phyloP scores from a whole-genome alignment of 2,797 vertebrate genomes.

The Chanos chanos region DNA sequence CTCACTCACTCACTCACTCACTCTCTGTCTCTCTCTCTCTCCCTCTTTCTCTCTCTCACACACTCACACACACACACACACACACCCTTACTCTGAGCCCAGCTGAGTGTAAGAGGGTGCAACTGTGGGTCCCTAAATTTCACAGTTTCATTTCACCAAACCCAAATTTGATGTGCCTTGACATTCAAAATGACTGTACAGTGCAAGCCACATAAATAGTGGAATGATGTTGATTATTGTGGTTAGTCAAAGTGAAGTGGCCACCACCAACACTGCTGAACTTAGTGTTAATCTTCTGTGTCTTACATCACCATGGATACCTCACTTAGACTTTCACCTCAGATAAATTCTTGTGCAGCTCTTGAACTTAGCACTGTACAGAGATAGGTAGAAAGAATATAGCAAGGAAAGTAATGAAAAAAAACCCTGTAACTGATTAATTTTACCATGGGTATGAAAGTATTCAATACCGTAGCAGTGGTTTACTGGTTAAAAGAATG shows the following conservation, averaged over 20 bases:
- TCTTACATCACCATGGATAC: conserved; percentile 44
- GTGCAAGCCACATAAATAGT: too few species aligned
- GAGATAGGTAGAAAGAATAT: neutral
- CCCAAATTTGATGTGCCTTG: too few species aligned
- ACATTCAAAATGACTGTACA: too few species aligned
- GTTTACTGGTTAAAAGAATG: neutral
- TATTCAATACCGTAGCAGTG: conserved; percentile 2
- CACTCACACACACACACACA: too few species aligned
- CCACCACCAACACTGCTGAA: too few species aligned
- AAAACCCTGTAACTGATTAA: conserved; percentile 7
- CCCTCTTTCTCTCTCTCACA: neutral
- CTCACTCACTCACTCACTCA: conserved; percentile 8
- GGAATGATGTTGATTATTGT: too few species aligned
- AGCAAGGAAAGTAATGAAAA: conserved; percentile 25
- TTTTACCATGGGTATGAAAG: neutral
- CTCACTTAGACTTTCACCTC: conserved; percentile 28
- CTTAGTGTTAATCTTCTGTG: conserved; percentile 33
- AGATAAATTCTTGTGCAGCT: conserved; percentile 31
- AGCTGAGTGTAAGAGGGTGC: too few species aligned
- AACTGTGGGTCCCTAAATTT: too few species aligned
- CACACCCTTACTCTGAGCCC: too few species aligned
- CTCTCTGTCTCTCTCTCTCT: neutral
- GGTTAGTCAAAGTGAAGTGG: too few species aligned
- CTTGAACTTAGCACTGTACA: neutral
- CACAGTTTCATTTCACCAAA: too few species aligned